phyloP scores from a whole-genome alignment of 2,113 vertebrate species.

The Nerophis lumbriciformis region DNA sequence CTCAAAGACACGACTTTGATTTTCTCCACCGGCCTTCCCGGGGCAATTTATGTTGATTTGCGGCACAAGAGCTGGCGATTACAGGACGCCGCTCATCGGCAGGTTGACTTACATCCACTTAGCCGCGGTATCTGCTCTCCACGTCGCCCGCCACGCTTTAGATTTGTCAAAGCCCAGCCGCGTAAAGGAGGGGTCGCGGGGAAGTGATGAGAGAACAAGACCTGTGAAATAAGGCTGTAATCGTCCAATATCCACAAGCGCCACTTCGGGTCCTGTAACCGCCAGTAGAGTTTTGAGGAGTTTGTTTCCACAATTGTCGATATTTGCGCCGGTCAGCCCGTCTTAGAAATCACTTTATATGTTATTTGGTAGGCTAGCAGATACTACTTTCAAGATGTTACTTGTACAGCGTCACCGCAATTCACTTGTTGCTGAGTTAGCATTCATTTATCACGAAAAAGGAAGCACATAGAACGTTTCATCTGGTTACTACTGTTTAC shows the following conservation, averaged over 20 bases:
- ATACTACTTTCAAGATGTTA: too few relatives aligned
- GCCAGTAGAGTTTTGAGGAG: too few relatives aligned
- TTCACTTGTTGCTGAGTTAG: too few relatives aligned
- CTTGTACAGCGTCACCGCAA: too few relatives aligned
- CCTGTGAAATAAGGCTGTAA: conserved; percentile 51
- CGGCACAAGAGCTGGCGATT: conserved; percentile 64
- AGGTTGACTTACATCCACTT: conserved; percentile 74
- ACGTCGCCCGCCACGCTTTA: conserved; percentile 53
- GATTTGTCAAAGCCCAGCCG: conserved; percentile 62
- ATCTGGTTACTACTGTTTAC: too few relatives aligned
- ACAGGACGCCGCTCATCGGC: conserved; percentile 62
- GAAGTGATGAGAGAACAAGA: conserved; percentile 43
- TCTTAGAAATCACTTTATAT: too few relatives aligned
- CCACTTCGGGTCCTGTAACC: neutral
- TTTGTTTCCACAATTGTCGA: too few relatives aligned
- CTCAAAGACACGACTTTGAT: conserved; percentile 41
- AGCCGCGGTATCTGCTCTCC: conserved; percentile 60
- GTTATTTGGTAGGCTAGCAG: too few relatives aligned
- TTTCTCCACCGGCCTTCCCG: conserved; percentile 48
- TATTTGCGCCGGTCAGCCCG: too few relatives aligned
- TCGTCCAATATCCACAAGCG: conserved; percentile 63
- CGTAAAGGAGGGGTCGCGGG: conserved; percentile 8
- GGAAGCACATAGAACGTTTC: too few relatives aligned
- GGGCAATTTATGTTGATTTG: conserved; percentile 72
- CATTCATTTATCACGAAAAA: too few relatives aligned